A percentile compares a stretch with the other conserved stretches of the same genome.
Evolutionary conservation across 2,888 invertebrate species (phyloP).

Genomic region (Tillus elongatus): DNA sequence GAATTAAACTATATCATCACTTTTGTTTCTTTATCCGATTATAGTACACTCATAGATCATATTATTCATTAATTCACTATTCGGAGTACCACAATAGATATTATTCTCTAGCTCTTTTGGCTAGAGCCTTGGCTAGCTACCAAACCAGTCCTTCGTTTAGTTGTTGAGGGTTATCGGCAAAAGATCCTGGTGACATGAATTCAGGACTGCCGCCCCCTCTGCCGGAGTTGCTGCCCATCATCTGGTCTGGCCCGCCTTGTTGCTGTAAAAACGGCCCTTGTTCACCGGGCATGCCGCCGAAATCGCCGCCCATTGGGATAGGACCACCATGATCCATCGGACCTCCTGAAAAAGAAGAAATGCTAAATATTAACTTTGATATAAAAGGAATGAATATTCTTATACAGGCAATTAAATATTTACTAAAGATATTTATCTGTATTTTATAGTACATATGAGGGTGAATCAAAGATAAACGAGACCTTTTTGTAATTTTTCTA

Average conservation of each 20-base stretch:
- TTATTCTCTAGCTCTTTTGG: slow-evolving; percentile 41
- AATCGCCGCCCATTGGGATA: slow-evolving; percentile 67
- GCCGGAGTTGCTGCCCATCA: slow-evolving; percentile 48
- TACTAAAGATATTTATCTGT: too few relatives aligned
- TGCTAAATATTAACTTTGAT: neutral
- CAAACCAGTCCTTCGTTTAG: slow-evolving; percentile 67
- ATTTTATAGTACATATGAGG: too few relatives aligned
- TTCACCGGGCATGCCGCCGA: slow-evolving; percentile 62
- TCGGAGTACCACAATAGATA: too few relatives aligned
- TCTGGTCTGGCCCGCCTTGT: slow-evolving; percentile 52
- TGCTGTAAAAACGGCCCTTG: slow-evolving; percentile 51
- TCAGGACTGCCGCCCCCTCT: slow-evolving; percentile 65
- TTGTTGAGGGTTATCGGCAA: slow-evolving; percentile 62
- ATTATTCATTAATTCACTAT: too few relatives aligned
- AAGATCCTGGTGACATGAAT: slow-evolving; percentile 55
- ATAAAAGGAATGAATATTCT: slow-evolving; percentile 5
- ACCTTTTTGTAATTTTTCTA: too few relatives aligned
- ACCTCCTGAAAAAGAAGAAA: slow-evolving; percentile 46
- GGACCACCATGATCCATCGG: slow-evolving; percentile 62
- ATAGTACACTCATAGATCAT: too few relatives aligned
- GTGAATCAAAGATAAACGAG: too few relatives aligned
- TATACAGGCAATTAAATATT: neutral
- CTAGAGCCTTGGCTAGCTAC: slow-evolving; percentile 50
- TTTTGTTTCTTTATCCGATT: too few relatives aligned
- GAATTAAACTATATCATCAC: neutral